A percentile compares a stretch with the other conserved stretches of the same genome.
phyloP scores from a whole-genome alignment of 1,140 invertebrate species.

The Zaprionus africanus region DNA sequence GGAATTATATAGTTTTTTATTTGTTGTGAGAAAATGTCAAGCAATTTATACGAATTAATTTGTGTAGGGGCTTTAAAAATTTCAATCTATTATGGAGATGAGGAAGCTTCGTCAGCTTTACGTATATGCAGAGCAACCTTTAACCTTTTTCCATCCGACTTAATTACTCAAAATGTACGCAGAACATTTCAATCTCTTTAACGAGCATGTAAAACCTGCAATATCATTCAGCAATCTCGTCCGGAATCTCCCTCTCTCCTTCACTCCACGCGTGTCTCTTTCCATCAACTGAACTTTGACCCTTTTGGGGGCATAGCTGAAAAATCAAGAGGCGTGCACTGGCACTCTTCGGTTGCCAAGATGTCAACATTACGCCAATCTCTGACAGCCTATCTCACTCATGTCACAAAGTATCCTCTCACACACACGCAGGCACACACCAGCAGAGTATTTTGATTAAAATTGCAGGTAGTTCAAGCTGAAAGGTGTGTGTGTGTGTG shows the following conservation, averaged over 20 bases:
- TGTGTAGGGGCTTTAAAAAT: not conserved
- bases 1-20: constrained; percentile 1
- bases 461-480: constrained; percentile 49
- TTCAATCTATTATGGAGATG: not conserved
- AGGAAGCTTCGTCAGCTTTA: not conserved
- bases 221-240: constrained; percentile 2
- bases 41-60: constrained; percentile 5
- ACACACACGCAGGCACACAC: constrained; percentile 10
- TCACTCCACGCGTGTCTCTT: not conserved
- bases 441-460: constrained; percentile 49
- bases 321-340: constrained; percentile 24
- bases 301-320: constrained; percentile 2
- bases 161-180: not conserved
- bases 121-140: not conserved
- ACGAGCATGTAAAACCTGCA: constrained; percentile 1
- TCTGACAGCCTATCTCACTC: constrained; percentile 49
- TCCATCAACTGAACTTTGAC: constrained; percentile 3
- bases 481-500: constrained; percentile 11
- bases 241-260: not conserved
- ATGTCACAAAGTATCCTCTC: constrained; percentile 41
- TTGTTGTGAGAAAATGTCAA: constrained; percentile 10
- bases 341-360: constrained; percentile 40
- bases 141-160: not conserved
- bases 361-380: constrained; percentile 52
- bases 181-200: constrained; percentile 3